Evolutionary conservation across 1,140 invertebrate species (phyloP), one percentile per base, ranked within the genome.

Genomic region (Heliconius nattereri): DNA sequence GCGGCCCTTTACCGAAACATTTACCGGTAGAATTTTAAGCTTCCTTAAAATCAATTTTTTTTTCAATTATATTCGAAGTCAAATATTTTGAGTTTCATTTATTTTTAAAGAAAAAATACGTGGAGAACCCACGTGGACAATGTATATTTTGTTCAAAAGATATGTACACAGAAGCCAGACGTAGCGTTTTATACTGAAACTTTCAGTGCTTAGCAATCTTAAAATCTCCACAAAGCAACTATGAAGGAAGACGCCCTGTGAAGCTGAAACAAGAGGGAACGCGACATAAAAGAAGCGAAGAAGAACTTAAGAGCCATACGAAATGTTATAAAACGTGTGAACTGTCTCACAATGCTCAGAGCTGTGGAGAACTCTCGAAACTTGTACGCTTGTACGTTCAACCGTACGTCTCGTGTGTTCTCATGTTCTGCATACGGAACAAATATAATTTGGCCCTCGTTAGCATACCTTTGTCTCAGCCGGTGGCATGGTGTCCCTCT

Each of bases 401-500:
- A 80, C 73, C 80, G 72, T 78, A 78, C 79, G 78, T 81, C 78
- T 76, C 75, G 45, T 84, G 86, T 85, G 85, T 84, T 85, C 85
- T 71, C 83, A 85, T 85, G 85, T 84, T 85, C 85, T 71, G 76
- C 80, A 85, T 84, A 85, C 84, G 85, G 79, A 86, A 87, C 84
- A 88, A 90, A 90, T 90, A 90, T 91, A 90, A 90, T 91, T 91
- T 86, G 81, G 83, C 75, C 73, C 86, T 90, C 81, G 85, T 90
- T 89, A 91, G 87, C 84, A 85, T 85, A 81, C 52, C 79, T 66
- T 75, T 79, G 71, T 86, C 81, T 86, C 81, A 74, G 73, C 79
- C 77, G 57, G 2, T 57, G 20, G 35, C 70, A 66, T 76, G 66
- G 32, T 71, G 70, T 87, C 80, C 80, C 80, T 73, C 77, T 81